These are phyloP conservation scores for Protaetia brevitarsis DNA, from an alignment of 1,140 invertebrate species.

Conservation along the genomic window DNA sequence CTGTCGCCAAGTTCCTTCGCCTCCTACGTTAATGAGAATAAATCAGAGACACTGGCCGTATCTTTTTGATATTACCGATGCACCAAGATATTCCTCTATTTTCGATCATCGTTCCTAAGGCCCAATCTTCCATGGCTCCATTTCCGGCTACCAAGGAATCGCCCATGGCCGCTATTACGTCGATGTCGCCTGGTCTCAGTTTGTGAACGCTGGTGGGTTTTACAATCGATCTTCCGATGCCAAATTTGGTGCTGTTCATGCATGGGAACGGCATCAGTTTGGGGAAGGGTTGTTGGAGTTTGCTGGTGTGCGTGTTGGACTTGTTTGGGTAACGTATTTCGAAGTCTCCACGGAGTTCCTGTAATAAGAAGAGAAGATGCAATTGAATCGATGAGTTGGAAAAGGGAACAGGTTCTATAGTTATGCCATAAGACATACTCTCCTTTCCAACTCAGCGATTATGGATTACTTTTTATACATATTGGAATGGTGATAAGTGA, in stretches of 20 bases:
- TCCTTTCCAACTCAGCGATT: no score
- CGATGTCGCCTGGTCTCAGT: constrained; percentile 71
- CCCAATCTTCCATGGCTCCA: constrained; percentile 69
- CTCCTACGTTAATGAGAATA: no score
- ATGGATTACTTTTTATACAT: no score
- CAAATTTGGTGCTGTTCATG: constrained; percentile 35
- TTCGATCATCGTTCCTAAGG: constrained; percentile 70
- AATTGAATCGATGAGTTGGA: background rate
- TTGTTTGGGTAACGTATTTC: constrained; percentile 37
- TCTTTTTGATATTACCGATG: constrained; percentile 58
- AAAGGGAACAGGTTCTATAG: no score
- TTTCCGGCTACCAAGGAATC: constrained; percentile 76
- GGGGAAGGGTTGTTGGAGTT: constrained; percentile 37
- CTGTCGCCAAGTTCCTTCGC: constrained; percentile 64
- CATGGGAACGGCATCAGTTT: constrained; percentile 44
- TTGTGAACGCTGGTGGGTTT: constrained; percentile 55
- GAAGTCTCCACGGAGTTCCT: constrained; percentile 33
- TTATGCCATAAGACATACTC: no score
- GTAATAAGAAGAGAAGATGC: background rate
- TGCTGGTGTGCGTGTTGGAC: constrained; percentile 24
- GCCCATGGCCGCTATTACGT: constrained; percentile 74
- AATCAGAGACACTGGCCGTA: no score
- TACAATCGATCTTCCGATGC: constrained; percentile 32
- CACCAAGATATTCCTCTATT: constrained; percentile 77
- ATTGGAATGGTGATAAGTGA: no score